Evolutionary conservation across 53 echinoderm and acorn worm genomes (phyloP).

Genomic region (Crossaster papposus): DNA sequence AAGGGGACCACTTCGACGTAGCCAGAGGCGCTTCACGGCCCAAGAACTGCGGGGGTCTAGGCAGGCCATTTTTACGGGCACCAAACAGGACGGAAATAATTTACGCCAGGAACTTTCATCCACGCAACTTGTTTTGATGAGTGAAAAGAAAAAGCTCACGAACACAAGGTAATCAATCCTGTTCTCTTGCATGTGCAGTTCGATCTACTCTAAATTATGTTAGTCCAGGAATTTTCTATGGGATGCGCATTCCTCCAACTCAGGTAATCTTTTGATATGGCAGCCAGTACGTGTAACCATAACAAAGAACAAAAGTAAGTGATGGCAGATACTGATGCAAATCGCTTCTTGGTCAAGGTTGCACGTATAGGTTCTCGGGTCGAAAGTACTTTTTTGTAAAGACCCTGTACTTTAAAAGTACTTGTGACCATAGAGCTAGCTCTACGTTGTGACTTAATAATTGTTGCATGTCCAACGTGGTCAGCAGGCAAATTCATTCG

Average conservation of each 20-base stretch:
- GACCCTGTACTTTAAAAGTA: background rate
- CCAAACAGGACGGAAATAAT: constrained; percentile 1
- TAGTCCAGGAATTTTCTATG: background rate
- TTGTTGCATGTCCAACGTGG: no score
- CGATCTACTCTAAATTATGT: background rate
- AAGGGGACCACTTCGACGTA: constrained; percentile 53
- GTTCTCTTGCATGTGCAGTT: background rate
- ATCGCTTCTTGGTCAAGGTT: background rate
- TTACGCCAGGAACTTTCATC: background rate
- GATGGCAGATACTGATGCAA: background rate
- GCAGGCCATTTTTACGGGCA: constrained; percentile 7
- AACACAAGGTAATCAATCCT: background rate
- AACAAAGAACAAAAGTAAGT: background rate
- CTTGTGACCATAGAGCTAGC: no score
- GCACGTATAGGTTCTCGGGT: background rate
- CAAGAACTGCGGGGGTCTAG: constrained; percentile 25
- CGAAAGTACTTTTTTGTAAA: background rate
- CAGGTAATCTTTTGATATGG: background rate
- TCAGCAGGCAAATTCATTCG: no score
- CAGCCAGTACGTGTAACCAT: background rate
- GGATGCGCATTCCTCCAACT: background rate
- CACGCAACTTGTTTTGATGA: background rate
- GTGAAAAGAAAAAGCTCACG: background rate
- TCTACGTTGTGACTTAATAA: no score
- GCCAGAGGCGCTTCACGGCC: constrained; percentile 20